Evolutionary conservation across 2,888 invertebrate species (phyloP).

Genomic region (Xestia sexstrigata): DNA sequence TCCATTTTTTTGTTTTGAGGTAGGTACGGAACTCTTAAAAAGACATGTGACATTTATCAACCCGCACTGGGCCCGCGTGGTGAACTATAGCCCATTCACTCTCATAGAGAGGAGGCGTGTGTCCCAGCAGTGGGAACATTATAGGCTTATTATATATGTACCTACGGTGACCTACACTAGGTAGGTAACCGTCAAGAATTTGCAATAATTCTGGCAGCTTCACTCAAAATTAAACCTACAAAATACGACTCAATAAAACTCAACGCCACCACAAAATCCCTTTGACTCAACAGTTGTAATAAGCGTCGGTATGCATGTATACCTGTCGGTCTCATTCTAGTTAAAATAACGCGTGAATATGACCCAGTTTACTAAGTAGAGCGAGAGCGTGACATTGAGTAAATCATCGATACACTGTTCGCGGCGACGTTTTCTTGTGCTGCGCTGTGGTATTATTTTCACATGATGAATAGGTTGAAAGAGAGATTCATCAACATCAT

Average conservation of each 20-base stretch:
- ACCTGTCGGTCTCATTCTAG: slow-evolving; percentile 51
- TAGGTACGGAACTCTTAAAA: no score
- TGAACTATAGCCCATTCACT: no score
- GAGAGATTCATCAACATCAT: neutral
- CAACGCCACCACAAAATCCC: neutral
- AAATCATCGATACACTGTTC: slow-evolving; percentile 51
- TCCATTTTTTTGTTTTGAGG: no score
- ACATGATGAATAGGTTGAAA: neutral
- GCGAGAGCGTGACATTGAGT: slow-evolving; percentile 57
- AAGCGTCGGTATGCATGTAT: slow-evolving; percentile 22
- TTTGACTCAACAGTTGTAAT: slow-evolving; percentile 33
- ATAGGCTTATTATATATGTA: no score
- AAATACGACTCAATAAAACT: slow-evolving; percentile 41
- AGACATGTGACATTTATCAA: no score
- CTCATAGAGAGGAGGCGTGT: no score
- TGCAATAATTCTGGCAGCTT: slow-evolving; percentile 7
- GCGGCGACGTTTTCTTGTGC: slow-evolving; percentile 21
- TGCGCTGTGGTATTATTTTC: slow-evolving; percentile 11
- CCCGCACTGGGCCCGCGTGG: no score
- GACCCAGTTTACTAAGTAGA: slow-evolving; percentile 62
- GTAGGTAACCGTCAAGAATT: neutral
- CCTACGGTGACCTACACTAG: neutral
- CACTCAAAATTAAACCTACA: slow-evolving; percentile 19
- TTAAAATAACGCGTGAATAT: slow-evolving; percentile 57
- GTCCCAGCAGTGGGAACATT: no score